Conservation (phyloP, 35 echinoderm and acorn worm species). For the Amphiura filiformis region DNA sequence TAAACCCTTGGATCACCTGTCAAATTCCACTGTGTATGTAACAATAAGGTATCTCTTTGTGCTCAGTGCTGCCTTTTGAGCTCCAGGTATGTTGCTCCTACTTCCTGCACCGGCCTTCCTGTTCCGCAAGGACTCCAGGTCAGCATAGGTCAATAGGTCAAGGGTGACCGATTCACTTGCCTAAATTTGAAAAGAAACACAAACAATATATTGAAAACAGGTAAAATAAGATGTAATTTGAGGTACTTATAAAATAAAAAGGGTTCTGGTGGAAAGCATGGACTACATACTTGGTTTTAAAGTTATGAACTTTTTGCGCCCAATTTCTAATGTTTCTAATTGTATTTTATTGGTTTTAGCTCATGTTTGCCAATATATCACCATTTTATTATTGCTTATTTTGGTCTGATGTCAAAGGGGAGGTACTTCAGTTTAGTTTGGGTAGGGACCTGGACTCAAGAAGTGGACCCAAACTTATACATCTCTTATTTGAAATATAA, state of each 20-base stretch:
- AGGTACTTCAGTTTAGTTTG: too few species aligned
- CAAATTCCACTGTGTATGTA: slow-evolving; percentile 99
- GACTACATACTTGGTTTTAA: too few species aligned
- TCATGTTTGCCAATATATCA: too few species aligned
- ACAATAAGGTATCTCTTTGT: slow-evolving; percentile 97
- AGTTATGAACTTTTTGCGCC: too few species aligned
- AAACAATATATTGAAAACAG: not conserved
- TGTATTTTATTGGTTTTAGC: too few species aligned
- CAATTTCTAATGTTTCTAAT: too few species aligned
- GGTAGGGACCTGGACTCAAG: too few species aligned
- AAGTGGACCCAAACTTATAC: too few species aligned
- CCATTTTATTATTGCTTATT: too few species aligned
- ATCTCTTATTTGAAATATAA: too few species aligned
- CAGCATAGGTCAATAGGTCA: slow-evolving; percentile 96
- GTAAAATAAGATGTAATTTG: not conserved
- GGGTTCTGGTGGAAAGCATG: not conserved
- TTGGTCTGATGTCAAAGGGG: too few species aligned
- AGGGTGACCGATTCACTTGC: slow-evolving; percentile 81
- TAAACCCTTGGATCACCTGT: slow-evolving; percentile 54
- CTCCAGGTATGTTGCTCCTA: slow-evolving; percentile 70
- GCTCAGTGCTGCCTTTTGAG: slow-evolving; percentile 86
- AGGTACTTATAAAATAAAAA: not conserved
- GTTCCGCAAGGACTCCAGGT: slow-evolving; percentile 82
- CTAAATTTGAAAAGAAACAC: slow-evolving; percentile 39
- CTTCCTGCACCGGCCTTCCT: slow-evolving; percentile 65